Evolutionary conservation across 53 echinoderm and acorn worm genomes (phyloP), one percentile per base, ranked within the genome.

Genomic region (Holothuria scabra): DNA sequence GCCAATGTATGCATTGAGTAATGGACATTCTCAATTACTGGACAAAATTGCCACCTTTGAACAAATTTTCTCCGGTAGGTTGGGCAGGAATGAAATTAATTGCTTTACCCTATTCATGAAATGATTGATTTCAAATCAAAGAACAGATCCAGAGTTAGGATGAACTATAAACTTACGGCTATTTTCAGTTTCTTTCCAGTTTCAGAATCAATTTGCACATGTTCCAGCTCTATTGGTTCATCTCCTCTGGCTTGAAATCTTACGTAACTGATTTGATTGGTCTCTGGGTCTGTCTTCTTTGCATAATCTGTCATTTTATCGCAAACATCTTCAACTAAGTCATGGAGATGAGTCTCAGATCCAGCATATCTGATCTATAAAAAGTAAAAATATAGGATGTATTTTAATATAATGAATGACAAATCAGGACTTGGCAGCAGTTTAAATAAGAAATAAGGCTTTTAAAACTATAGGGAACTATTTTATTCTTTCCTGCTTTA

Each of bases 271-370:
- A 80, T 83, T 56, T 74, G 60, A 9, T 80, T 83, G 28, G 96
- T 91, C 23, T 87, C 93, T 56, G 92, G 93, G 32, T 90, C 88
- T 18, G 44, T 87, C 12, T 86, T 89, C 74, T 87, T 82, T 0
- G 90, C 96, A 60, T 96, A 96, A 64, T 96, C 93, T 1, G 79
- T 89, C 93, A 96, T 91, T 41, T 96, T 91, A 4, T 93, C 86
- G 70, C 96, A 96, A n/a, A 96, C 74, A 2, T 58, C 85, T 61
- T 96, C 96, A 46, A 93, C 49, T 22, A 93, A 56, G 13, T 96
- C 96, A 25, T 87, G 91, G 33, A 96, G 72, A 37, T 96, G 96
- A 1, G 64, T 80, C 63, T 96, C 93, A n/a, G 96, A 96, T 8
- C 93, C 93, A 21, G 96, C 96, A 81, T 88, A 96, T 64, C 90